Evolutionary conservation across 2,797 vertebrate species (phyloP).

Genomic region (Scolopax rusticola): DNA sequence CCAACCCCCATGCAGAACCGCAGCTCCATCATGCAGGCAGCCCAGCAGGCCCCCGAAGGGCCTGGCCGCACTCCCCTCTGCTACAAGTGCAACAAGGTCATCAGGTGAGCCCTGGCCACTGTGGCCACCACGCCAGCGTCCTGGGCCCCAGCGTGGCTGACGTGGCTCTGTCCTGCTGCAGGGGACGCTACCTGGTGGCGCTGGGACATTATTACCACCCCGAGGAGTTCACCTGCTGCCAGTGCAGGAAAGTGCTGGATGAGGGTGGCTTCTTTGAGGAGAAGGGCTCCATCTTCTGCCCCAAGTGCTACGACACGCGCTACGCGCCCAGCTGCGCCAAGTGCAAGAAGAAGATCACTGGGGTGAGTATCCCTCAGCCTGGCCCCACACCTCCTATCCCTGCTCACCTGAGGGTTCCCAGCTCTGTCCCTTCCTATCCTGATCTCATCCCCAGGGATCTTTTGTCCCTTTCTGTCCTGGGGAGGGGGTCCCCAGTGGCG

Average conservation of each 20-base stretch:
- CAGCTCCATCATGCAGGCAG: constrained; percentile 96
- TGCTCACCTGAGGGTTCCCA: rapidly evolving
- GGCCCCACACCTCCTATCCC: not conserved
- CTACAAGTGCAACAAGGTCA: constrained; percentile 96
- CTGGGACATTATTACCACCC: constrained; percentile 97
- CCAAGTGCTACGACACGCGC: constrained; percentile 92
- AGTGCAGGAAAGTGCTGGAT: constrained; percentile 92
- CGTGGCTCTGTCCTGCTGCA: constrained; percentile 49
- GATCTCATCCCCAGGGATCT: not conserved
- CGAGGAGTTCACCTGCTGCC: constrained; percentile 95
- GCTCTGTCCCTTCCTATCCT: not conserved
- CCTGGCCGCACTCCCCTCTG: constrained; percentile 90
- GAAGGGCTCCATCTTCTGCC: constrained; percentile 93
- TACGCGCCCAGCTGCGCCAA: constrained; percentile 95
- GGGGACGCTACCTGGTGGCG: constrained; percentile 95
- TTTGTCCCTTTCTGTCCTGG: not conserved
- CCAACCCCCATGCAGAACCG: constrained; percentile 95
- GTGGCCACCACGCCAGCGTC: rapidly evolving
- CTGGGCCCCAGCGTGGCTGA: not conserved
- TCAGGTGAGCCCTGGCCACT: constrained; percentile 83
- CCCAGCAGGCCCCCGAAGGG: constrained; percentile 85
- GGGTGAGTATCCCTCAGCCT: constrained; percentile 80
- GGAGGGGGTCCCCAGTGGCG: rapidly evolving
- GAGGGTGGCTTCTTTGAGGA: constrained; percentile 99
- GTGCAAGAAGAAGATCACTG: constrained; percentile 97